Base-by-base conservation (phyloP, 2,797 vertebrate genomes). In the Coluber constrictor region DNA sequence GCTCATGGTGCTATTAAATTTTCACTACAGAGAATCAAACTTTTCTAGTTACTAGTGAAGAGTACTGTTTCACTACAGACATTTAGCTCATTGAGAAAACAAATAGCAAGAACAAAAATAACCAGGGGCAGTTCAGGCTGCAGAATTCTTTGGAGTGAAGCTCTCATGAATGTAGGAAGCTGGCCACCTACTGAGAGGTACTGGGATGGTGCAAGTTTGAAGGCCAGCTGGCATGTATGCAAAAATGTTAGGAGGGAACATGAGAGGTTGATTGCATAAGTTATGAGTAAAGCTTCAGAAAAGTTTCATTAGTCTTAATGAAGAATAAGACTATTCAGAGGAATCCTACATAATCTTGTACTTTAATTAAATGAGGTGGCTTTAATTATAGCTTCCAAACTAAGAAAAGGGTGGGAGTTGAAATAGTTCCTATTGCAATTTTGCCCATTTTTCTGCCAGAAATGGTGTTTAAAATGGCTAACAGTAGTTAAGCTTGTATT, bases 31-130 rank as follows among this genome's bases (percentile, higher is more conserved):
- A 29, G n/a, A 27, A 92, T 93, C 63, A 79, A 94, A 86, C 20
- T 83, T 56, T 87, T 54, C 51, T n/a, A 18, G 54, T 16, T 27
- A 86, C 4, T 23, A 54, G 47, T 54, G 27, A 47, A 51, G 83
- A 32, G 27, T 32, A 3, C 87, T 79, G 47, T 86, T 93, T 20
- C 2, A 32, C 91, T 88, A 61, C 92, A 94, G 88, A 86, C 18
- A 47, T 86, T 91, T 93, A 55, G 0, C 55, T 37, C n/a, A 25
- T 0, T 12, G 86, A 94, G 89, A 93, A 79, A 79, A 94, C 93
- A 96, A 87, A 90, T 89, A 94, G 27, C 2, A 60, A 89, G 93
- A 90, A 90, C 57, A 60, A 23, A 93, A 86, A 88, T 93, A 57
- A 86, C 79, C 23, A 55, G 61, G 27, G 23, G 16, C 25, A 43